Evolutionary conservation across 2,888 invertebrate genomes (phyloP), one percentile per base, ranked within the genome.

Genomic region (Synergus gifuensis): DNA sequence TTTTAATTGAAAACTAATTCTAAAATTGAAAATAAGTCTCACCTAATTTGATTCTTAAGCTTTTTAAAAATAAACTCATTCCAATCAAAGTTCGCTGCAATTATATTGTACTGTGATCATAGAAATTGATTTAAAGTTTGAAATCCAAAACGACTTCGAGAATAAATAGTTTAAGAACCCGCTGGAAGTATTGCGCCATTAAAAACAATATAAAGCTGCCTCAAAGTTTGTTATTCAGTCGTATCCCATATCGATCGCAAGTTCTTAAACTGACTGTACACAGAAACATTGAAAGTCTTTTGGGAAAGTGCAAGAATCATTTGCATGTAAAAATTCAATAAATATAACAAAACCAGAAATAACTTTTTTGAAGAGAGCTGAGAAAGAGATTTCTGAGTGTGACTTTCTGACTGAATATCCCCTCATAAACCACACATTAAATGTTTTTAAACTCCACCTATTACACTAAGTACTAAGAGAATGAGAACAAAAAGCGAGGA

Each of bases 181-280:
- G 22, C 60, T 28, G 22, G 60, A 60, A 60, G 8, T 28, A 49
- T 54, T 12, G 22, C 22, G 16, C 14, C 36, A n/a, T 36, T 28
- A 73, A 54, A 73, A 49, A 73, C n/a, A 49, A 64, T n/a, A 62
- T 8, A 69, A 36, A 73, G 73, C 54, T 73, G 73, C 73, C 9
- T 73, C 16, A 54, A 54, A 36, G 54, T 36, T 36, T n/a, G 36
- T 36, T 36, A 36, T 54, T 73, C 28, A 69, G 28, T 73, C 73
- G 22, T 60, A 60, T 49, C 46, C 28, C 36, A 49, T 28, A 73
- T 36, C 36, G n/a, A 36, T 49, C 49, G 49, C n/a, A 36, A 73
- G 49, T 54, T 73, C 54, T 40, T 54, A 73, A 73, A 73, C n/a
- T 54, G 36, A 73, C 36, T 49, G 14, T 36, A 12, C 28, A 54